phyloP scores from a whole-genome alignment of 2,113 vertebrate species.

The Cepphus grylle region DNA sequence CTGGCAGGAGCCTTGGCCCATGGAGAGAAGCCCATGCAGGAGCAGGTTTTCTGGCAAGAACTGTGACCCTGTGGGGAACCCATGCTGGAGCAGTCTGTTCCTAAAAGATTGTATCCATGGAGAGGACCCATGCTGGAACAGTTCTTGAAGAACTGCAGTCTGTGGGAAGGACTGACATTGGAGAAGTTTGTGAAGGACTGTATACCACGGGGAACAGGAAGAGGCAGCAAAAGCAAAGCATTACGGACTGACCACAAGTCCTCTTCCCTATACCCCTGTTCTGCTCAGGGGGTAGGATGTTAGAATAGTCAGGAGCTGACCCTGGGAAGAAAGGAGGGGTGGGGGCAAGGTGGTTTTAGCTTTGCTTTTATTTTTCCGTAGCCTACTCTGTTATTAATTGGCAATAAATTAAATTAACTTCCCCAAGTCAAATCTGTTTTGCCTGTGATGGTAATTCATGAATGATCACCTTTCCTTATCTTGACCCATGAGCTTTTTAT shows the following conservation, averaged over 20 bases:
- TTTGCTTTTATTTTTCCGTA: background rate
- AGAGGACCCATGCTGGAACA: background rate
- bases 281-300: background rate
- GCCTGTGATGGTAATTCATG: background rate
- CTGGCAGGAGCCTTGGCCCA: background rate
- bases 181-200: background rate
- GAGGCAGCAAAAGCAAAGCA: background rate
- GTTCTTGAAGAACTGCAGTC: background rate
- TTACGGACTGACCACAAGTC: background rate
- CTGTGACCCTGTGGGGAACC: background rate
- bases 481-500: background rate
- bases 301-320: background rate
- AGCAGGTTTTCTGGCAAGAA: background rate
- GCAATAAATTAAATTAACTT: background rate
- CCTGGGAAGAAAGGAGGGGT: background rate
- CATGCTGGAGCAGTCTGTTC: background rate
- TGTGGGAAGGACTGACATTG: background rate
- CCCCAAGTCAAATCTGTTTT: background rate
- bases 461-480: background rate
- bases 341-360: background rate
- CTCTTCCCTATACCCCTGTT: background rate
- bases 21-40: background rate
- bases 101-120: background rate
- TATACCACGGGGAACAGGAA: background rate
- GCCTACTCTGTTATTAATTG: background rate